These are phyloP conservation scores for Sternarchorhynchus goeldii DNA, from an alignment of 2,797 vertebrate species.

Conservation along the genomic window DNA sequence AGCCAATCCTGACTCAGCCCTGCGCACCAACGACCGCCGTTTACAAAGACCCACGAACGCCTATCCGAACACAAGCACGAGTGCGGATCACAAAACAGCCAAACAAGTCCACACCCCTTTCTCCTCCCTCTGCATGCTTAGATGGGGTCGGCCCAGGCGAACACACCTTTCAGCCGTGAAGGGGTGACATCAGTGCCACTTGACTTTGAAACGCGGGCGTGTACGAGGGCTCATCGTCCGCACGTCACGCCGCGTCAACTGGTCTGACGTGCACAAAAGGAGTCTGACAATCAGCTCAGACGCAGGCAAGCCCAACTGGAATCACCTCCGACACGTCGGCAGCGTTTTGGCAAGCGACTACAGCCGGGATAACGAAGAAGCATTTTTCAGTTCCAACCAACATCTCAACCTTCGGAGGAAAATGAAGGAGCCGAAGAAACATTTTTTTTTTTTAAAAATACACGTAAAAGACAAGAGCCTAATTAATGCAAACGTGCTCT, in stretches of 20 bases:
- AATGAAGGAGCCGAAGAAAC: neutral
- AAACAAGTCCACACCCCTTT: neutral
- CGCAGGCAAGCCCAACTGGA: neutral
- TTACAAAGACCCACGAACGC: constrained; percentile 5
- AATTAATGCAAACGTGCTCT: constrained; percentile 4
- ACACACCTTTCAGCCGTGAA: constrained; percentile 53
- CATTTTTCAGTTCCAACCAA: neutral
- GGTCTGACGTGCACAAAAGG: constrained; percentile 24
- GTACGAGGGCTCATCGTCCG: constrained; percentile 34
- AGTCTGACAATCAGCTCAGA: neutral
- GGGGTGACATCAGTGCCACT: constrained; percentile 62
- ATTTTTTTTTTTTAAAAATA: constrained; percentile 15
- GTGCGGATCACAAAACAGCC: constrained; percentile 25
- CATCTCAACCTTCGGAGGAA: neutral
- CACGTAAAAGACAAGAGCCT: neutral
- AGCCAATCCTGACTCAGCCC: constrained; percentile 28
- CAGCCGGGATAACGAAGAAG: too few species aligned
- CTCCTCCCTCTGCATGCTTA: neutral
- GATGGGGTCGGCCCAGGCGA: constrained; percentile 2
- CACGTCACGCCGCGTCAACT: constrained; percentile 20
- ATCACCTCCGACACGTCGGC: too few species aligned
- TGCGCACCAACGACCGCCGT: constrained; percentile 39
- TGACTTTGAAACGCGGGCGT: constrained; percentile 46
- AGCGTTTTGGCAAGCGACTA: too few species aligned
- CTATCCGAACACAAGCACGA: neutral